Evolutionary conservation across 2,888 invertebrate species (phyloP).

Genomic region (Brachypterus glaber): DNA sequence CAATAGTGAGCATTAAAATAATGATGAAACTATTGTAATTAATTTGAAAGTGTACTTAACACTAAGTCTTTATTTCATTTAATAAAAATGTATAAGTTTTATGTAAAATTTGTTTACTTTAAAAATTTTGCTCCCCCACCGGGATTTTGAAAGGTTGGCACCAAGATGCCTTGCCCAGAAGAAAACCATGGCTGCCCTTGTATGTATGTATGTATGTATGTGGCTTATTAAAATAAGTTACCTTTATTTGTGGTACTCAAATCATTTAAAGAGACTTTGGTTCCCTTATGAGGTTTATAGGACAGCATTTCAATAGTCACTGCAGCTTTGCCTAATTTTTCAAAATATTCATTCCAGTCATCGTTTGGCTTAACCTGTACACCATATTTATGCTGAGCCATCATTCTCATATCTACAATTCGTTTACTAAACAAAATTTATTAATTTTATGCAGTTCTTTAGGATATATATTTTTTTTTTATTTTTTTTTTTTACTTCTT

Average conservation of each 20-base stretch:
- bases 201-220: conserved; percentile 1
- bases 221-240: conserved; percentile 9
- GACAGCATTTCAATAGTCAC: conserved; percentile 60
- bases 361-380: conserved; percentile 43
- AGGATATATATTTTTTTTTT: too few relatives aligned
- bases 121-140: too few relatives aligned
- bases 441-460: conserved; percentile 1
- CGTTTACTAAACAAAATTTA: conserved; percentile 42
- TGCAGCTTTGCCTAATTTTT: conserved; percentile 55
- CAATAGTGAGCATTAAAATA: too few relatives aligned
- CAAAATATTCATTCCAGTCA: conserved; percentile 47
- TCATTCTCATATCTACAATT: conserved; percentile 52
- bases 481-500: too few relatives aligned
- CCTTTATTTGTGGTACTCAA: conserved; percentile 27
- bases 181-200: not conserved
- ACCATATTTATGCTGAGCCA: conserved; percentile 61
- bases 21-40: too few relatives aligned
- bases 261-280: conserved; percentile 42
- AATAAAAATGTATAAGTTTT: too few relatives aligned
- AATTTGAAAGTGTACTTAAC: too few relatives aligned
- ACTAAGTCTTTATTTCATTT: too few relatives aligned
- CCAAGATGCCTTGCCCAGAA: too few relatives aligned
- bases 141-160: too few relatives aligned
- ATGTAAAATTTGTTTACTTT: too few relatives aligned
- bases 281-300: conserved; percentile 52